Conservation (phyloP, 2,113 vertebrate genomes). For the Gymnobelideus leadbeateri region DNA sequence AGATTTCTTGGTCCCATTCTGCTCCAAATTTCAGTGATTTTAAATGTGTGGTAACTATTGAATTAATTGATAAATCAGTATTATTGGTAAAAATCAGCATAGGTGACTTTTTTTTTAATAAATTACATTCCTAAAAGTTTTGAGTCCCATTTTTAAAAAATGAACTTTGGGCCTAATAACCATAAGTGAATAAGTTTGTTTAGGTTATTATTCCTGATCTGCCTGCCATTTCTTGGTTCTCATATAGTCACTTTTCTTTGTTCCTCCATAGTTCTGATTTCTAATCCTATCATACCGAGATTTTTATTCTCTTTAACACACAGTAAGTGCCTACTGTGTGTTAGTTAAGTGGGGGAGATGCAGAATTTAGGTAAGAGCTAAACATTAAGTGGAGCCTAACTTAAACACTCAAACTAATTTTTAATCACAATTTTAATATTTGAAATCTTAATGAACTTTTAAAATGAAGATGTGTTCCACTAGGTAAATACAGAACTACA, state of each 20-base stretch:
- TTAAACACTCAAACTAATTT: neutral
- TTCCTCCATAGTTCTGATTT: neutral
- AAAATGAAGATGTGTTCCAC: neutral
- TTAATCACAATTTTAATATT: neutral
- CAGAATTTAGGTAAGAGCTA: too few species aligned
- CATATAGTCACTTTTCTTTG: neutral
- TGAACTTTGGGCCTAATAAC: slow-evolving; percentile 50
- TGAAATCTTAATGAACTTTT: neutral
- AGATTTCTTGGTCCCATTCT: neutral
- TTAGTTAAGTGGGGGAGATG: neutral
- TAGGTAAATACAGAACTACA: neutral
- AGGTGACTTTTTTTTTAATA: neutral
- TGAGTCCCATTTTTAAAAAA: slow-evolving; percentile 39
- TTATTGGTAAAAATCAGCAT: neutral
- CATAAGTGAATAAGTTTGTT: neutral
- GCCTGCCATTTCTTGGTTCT: neutral
- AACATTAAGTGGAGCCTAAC: neutral
- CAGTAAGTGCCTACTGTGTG: neutral
- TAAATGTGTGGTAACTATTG: neutral
- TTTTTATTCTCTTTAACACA: neutral
- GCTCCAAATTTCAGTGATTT: neutral
- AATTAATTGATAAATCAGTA: neutral
- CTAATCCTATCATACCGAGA: neutral
- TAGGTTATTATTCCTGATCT: neutral
- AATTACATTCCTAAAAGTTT: neutral